Evolutionary conservation across 2,113 vertebrate genomes (phyloP), one percentile per base, ranked within the genome.

Genomic region (Calidris pygmaea): DNA sequence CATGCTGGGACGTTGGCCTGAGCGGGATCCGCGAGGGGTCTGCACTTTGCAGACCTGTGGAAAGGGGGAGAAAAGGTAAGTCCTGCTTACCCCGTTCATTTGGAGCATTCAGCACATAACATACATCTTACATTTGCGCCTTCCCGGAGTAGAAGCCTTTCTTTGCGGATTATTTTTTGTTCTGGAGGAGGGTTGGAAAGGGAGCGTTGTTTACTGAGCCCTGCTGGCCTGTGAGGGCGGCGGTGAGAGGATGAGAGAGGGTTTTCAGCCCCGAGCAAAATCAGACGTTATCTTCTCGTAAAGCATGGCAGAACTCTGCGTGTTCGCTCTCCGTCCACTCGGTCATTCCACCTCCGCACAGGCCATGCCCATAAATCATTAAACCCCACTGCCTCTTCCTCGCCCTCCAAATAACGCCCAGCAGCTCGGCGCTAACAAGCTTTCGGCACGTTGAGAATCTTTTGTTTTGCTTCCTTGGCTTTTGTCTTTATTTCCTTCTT

Each of bases 41-140:
- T 89, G 75, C 96, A 94, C 95, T 96, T 96, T 93, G 94, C 93
- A 97, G 96, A 96, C 90, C 95, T 97, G 85, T 88, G 96, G 94
- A 96, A 96, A 96, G 91, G 91, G 60, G 94, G 91, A 95, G 93
- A 78, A 65, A 86, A 96, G 97, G 97, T 98, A 96, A 95, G 63
- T 95, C 87, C 93, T 5, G 87, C 94, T 95, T 92, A 90, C 95
- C 89, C 87, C 93, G 29, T 85, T 89, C 93, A 77, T 95, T 87
- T 97, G 94, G 89, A 94, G 95, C 48, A 92, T 88, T 92, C 94
- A 80, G 85, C 80, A 88, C 93, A 91, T 93, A 83, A 79, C 92
- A 93, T 78, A 89, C 59, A 96, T 93, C 74, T 85, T 43, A 77
- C 91, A 90, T 96, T 77, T 95, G 95, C 89, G 79, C 73, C 91